A percentile compares a stretch with the other conserved stretches of the same genome.
These are phyloP conservation scores for Chaitophorus viminalis DNA, from an alignment of 2,888 invertebrate genomes.

Conservation along the genomic window DNA sequence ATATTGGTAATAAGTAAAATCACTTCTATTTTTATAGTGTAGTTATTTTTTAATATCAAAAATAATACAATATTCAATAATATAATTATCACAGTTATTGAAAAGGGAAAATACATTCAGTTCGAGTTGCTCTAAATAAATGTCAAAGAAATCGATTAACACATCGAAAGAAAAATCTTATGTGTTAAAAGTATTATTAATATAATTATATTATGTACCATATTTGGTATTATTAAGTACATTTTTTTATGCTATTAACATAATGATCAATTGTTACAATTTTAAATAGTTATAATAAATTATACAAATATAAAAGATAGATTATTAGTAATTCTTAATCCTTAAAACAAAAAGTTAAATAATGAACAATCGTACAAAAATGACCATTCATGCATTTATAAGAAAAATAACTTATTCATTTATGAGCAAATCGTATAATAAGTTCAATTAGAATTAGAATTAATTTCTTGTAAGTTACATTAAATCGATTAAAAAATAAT, in stretches of 20 bases:
- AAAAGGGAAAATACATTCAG: conserved; percentile 43
- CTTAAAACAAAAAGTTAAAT: background rate
- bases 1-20: no score
- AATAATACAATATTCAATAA: conserved; percentile 30
- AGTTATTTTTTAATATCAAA: conserved; percentile 37
- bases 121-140: conserved; percentile 33
- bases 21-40: background rate
- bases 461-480: background rate
- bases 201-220: conserved; percentile 2
- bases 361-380: background rate
- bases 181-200: background rate
- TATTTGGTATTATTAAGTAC: background rate
- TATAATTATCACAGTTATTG: conserved; percentile 56
- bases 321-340: background rate
- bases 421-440: conserved; percentile 7
- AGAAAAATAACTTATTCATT: conserved; percentile 11
- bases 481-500: background rate
- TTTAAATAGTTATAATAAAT: conserved; percentile 25
- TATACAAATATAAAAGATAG: background rate
- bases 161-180: background rate
- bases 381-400: background rate
- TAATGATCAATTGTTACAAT: conserved; percentile 24
- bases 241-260: background rate
- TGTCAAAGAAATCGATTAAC: background rate
- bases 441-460: background rate